phyloP scores from a whole-genome alignment of 2,888 invertebrate species.

The Eilema griseolum region DNA sequence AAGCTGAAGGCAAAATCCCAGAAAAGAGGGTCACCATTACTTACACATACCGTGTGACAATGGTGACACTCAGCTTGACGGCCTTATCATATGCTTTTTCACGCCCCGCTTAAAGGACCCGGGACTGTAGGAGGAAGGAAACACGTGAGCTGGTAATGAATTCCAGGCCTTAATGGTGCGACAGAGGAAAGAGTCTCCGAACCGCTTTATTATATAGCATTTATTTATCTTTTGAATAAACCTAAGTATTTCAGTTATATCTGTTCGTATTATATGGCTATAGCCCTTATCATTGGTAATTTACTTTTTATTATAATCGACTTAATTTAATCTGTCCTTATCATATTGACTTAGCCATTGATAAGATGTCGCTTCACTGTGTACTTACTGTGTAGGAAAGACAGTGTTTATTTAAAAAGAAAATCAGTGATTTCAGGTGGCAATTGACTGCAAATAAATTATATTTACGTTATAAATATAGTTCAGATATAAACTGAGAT shows the following conservation, averaged over 20 bases:
- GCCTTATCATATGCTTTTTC: too few relatives aligned
- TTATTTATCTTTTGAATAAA: neutral
- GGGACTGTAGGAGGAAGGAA: too few relatives aligned
- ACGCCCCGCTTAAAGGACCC: too few relatives aligned
- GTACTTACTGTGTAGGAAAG: neutral
- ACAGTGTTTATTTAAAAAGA: neutral
- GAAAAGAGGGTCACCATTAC: too few relatives aligned
- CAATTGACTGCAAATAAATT: neutral
- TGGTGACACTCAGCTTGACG: too few relatives aligned
- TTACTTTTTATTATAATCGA: constrained; percentile 37
- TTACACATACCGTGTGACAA: too few relatives aligned
- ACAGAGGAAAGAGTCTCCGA: too few relatives aligned
- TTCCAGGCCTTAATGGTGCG: too few relatives aligned
- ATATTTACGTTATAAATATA: neutral
- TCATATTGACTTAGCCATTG: constrained; percentile 39
- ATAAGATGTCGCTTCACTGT: constrained; percentile 28
- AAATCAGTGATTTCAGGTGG: neutral
- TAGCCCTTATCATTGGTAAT: constrained; percentile 29
- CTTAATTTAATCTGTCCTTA: constrained; percentile 50
- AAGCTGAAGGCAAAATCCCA: too few relatives aligned
- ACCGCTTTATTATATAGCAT: too few relatives aligned
- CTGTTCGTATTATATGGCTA: neutral
- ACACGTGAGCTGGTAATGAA: too few relatives aligned
- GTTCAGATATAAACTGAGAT: neutral
- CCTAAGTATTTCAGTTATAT: neutral